Evolutionary conservation across 1,140 invertebrate species (phyloP).

Genomic region (Andricus grossulariae): DNA sequence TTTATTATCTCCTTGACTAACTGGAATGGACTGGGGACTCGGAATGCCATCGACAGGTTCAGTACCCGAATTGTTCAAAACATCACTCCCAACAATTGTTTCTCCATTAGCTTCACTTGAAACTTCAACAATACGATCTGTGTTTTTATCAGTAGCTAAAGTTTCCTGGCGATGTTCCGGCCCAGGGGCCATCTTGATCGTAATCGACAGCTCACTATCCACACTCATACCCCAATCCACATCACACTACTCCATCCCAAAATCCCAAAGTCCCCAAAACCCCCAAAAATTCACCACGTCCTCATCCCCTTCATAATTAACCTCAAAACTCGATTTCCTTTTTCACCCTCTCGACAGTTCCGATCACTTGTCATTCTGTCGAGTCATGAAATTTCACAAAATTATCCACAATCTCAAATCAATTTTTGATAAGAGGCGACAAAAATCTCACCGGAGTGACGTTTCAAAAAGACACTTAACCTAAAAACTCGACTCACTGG

Average conservation of each 20-base stretch:
- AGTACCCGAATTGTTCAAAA: slow-evolving; percentile 1
- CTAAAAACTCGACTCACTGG: background rate
- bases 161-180: slow-evolving; percentile 83
- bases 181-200: slow-evolving; percentile 83
- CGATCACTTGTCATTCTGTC: slow-evolving; percentile 19
- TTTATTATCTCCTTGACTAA: slow-evolving; percentile 11
- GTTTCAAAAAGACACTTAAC: slow-evolving; percentile 20
- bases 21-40: slow-evolving; percentile 17
- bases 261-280: background rate
- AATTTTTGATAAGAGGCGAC: slow-evolving; percentile 20
- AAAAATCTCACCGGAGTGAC: slow-evolving; percentile 44
- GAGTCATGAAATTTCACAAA: slow-evolving; percentile 14
- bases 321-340: background rate
- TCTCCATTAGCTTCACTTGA: slow-evolving; percentile 39
- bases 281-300: slow-evolving; percentile 8
- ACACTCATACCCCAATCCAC: slow-evolving; percentile 55
- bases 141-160: slow-evolving; percentile 81
- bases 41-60: slow-evolving; percentile 17
- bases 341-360: background rate
- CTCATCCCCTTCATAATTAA: background rate
- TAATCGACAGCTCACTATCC: slow-evolving; percentile 67
- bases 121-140: slow-evolving; percentile 53
- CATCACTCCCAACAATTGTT: background rate
- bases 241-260: slow-evolving; percentile 6
- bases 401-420: background rate